Conservation (phyloP, 1,140 invertebrate species). For the Heliconius himera region DNA sequence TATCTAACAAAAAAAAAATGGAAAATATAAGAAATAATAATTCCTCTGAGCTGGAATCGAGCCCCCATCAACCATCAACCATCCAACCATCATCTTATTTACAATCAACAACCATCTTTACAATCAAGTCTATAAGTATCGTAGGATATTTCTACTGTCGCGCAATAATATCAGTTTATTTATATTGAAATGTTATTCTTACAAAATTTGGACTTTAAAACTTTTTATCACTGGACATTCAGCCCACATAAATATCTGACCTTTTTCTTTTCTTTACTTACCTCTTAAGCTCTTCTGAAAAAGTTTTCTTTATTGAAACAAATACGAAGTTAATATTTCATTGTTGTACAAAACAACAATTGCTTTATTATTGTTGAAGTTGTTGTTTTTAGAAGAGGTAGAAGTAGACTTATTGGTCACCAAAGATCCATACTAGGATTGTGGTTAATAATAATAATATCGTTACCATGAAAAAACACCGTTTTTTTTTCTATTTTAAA, state of each 20-base stretch:
- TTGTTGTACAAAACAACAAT: constrained; percentile 24
- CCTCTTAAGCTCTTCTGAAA: neutral
- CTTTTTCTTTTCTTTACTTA: neutral
- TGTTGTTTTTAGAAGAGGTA: neutral
- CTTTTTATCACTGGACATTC: neutral
- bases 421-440: too few species aligned
- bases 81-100: too few species aligned
- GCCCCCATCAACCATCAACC: too few species aligned
- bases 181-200: neutral
- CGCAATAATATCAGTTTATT: neutral
- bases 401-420: too few species aligned
- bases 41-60: too few species aligned
- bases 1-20: too few species aligned
- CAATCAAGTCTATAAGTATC: too few species aligned
- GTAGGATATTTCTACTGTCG: too few species aligned
- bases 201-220: neutral
- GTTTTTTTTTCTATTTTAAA: neutral
- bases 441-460: neutral
- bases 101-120: too few species aligned
- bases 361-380: neutral
- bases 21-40: too few species aligned
- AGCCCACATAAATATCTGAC: neutral
- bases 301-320: neutral
- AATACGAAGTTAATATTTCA: constrained; percentile 29
- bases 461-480: too few species aligned